These are phyloP conservation scores for Mola mola DNA, from an alignment of 2,113 vertebrate species.

Conservation along the genomic window DNA sequence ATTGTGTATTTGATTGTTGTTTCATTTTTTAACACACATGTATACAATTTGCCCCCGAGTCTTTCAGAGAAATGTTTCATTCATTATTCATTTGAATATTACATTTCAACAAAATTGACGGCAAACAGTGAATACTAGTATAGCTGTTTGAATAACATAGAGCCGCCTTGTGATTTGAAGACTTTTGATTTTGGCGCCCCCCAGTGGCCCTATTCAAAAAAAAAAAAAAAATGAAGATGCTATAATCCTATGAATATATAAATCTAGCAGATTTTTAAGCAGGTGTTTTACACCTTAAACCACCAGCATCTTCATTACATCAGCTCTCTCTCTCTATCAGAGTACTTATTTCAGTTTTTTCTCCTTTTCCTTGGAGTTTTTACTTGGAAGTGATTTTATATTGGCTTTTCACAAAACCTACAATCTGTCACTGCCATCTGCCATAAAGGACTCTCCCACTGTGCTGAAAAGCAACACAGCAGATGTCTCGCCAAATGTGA, in stretches of 20 bases:
- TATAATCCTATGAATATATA: neutral
- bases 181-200: constrained; percentile 20
- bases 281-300: neutral
- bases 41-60: neutral
- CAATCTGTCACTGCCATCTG: constrained; percentile 72
- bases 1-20: too few relatives aligned
- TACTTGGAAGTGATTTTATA: constrained; percentile 40
- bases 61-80: neutral
- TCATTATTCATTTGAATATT: neutral
- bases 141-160: neutral
- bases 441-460: constrained; percentile 47
- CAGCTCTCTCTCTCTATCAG: neutral
- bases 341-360: neutral
- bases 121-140: too few relatives aligned
- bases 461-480: constrained; percentile 39
- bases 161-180: neutral
- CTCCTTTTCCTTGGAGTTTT: constrained; percentile 7
- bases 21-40: neutral
- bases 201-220: neutral
- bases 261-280: neutral
- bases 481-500: constrained; percentile 41
- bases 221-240: neutral
- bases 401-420: constrained; percentile 40
- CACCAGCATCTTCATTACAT: neutral
- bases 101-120: neutral